Evolutionary conservation across 2,888 invertebrate species (phyloP).

Genomic region (Leucania comma): DNA sequence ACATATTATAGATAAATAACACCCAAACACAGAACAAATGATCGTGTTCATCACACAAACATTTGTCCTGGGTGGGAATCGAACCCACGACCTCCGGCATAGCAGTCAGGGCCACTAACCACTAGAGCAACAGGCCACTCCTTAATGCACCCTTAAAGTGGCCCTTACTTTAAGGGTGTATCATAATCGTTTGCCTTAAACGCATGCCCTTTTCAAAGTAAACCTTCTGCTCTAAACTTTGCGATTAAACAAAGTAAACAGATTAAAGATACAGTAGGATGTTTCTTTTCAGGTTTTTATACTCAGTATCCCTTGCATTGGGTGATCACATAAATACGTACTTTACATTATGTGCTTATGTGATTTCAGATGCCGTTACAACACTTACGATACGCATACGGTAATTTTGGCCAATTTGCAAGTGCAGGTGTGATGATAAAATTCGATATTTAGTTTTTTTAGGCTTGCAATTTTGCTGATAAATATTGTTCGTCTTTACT

Average conservation of each 20-base stretch:
- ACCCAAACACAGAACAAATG: too few species aligned
- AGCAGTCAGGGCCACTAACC: too few species aligned
- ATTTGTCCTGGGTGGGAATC: too few species aligned
- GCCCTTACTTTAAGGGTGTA: too few species aligned
- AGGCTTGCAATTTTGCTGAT: background rate
- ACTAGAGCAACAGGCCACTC: too few species aligned
- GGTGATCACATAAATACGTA: conserved; percentile 44
- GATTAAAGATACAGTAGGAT: conserved; percentile 21
- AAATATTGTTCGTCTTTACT: background rate
- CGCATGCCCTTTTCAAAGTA: too few species aligned
- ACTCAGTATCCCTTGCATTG: conserved; percentile 26
- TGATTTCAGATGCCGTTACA: conserved; percentile 55
- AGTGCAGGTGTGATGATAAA: conserved; percentile 42
- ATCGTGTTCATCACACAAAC: too few species aligned
- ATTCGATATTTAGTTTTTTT: background rate
- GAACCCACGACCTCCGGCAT: too few species aligned
- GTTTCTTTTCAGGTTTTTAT: conserved; percentile 27
- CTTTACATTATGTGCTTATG: conserved; percentile 41
- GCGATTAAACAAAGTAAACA: background rate
- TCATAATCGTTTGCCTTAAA: too few species aligned
- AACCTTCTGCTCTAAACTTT: conserved; percentile 27
- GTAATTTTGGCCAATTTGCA: conserved; percentile 36
- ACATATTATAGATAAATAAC: too few species aligned
- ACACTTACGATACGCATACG: conserved; percentile 7
- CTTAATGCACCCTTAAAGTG: too few species aligned